phyloP scores from a whole-genome alignment of 2,888 invertebrate genomes.

The Zonitis immaculata region DNA sequence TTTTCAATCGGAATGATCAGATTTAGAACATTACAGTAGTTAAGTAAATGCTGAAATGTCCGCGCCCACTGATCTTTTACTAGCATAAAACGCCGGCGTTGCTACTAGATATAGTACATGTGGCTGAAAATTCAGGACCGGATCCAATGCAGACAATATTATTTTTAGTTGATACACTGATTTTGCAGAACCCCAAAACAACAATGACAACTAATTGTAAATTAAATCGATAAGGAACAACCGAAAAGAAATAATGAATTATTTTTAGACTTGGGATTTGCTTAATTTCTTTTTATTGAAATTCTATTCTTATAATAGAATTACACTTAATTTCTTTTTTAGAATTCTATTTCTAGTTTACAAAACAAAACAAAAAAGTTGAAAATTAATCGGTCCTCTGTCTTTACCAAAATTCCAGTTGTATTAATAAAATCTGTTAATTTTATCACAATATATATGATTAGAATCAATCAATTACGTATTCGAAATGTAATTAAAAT shows the following conservation, averaged over 20 bases:
- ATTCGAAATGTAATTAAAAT: background rate
- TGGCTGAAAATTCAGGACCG: constrained; percentile 23
- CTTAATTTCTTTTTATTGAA: too few species aligned
- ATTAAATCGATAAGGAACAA: too few species aligned
- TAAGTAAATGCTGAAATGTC: constrained; percentile 19
- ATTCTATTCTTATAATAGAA: too few species aligned
- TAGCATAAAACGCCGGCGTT: constrained; percentile 20
- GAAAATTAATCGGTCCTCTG: too few species aligned
- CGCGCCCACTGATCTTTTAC: constrained; percentile 17
- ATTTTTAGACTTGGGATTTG: too few species aligned
- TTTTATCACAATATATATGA: background rate
- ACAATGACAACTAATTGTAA: background rate
- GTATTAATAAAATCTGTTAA: background rate
- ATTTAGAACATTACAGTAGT: constrained; percentile 3
- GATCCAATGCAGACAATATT: constrained; percentile 2
- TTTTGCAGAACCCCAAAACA: background rate
- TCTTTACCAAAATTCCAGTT: background rate
- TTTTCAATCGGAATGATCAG: background rate
- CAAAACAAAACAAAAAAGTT: too few species aligned
- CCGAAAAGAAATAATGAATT: too few species aligned
- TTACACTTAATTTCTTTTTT: too few species aligned
- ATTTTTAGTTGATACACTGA: background rate
- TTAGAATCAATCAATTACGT: background rate
- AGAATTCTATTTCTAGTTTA: too few species aligned
- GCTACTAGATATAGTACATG: constrained; percentile 31